Conservation (phyloP, 2,797 vertebrate genomes). For the Otolemur crassicaudatus region DNA sequence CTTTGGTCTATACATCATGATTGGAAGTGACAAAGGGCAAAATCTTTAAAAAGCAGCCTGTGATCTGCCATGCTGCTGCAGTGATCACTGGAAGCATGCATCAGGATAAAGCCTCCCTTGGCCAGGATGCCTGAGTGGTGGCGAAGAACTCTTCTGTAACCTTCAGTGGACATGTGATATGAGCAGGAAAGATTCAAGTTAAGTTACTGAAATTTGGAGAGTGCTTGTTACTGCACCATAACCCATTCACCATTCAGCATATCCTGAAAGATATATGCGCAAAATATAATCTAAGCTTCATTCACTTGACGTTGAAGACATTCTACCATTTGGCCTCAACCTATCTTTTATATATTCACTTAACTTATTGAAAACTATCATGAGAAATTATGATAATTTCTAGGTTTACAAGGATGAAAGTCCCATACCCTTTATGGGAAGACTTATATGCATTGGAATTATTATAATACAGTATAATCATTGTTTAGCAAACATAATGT, state of each 20-base stretch:
- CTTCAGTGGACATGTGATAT: background rate
- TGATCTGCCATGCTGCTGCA: background rate
- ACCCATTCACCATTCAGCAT: background rate
- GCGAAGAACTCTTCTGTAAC: background rate
- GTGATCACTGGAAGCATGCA: background rate
- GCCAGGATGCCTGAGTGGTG: background rate
- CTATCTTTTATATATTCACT: background rate
- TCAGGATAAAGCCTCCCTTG: background rate
- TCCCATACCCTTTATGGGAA: background rate
- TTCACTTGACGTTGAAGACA: background rate
- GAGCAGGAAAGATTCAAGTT: background rate
- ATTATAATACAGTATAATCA: background rate
- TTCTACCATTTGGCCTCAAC: background rate
- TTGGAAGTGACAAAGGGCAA: background rate
- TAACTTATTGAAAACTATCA: background rate
- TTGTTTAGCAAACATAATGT: background rate
- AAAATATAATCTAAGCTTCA: slow-evolving; percentile 46
- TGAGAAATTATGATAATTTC: background rate
- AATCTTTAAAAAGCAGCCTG: background rate
- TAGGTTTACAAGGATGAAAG: slow-evolving; percentile 21
- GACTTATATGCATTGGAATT: background rate
- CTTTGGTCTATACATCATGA: background rate
- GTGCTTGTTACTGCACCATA: slow-evolving; percentile 4
- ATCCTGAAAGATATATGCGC: background rate
- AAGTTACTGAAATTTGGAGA: background rate